phyloP scores from a whole-genome alignment of 2,113 vertebrate genomes.

The Lynx canadensis region DNA sequence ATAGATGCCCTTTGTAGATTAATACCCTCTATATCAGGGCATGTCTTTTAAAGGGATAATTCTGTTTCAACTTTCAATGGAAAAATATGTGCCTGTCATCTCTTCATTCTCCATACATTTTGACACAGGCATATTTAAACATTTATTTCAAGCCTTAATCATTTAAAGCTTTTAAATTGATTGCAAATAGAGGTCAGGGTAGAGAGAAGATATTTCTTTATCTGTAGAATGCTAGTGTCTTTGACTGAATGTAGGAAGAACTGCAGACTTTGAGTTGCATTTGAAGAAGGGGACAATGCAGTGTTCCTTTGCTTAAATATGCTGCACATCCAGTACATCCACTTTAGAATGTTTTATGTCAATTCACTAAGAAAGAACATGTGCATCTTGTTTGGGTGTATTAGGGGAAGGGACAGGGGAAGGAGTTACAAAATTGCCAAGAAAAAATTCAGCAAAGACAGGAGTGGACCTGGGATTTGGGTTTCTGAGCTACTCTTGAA shows the following conservation, averaged over 20 bases:
- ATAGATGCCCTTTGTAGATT: slow-evolving; percentile 46
- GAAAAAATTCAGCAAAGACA: not conserved
- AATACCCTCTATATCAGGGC: not conserved
- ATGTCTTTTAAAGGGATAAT: slow-evolving; percentile 58
- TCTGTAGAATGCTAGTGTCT: slow-evolving; percentile 72
- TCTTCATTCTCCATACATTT: slow-evolving; percentile 77
- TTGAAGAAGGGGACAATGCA: slow-evolving; percentile 69
- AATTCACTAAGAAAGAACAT: not conserved
- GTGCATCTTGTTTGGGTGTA: not conserved
- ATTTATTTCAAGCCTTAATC: slow-evolving; percentile 81
- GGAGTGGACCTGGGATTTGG: not conserved
- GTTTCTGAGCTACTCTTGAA: not conserved
- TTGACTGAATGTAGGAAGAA: not conserved
- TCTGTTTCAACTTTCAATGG: slow-evolving; percentile 59
- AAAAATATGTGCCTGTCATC: slow-evolving; percentile 60
- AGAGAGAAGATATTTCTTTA: slow-evolving; percentile 66
- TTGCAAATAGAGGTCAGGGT: slow-evolving; percentile 79
- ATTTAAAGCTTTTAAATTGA: slow-evolving; percentile 81
- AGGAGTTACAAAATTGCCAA: not conserved
- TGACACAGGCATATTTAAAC: slow-evolving; percentile 75
- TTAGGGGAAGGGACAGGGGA: accelerated
- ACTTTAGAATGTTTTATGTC: slow-evolving; percentile 54
- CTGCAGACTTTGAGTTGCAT: slow-evolving; percentile 58
- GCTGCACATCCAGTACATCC: slow-evolving; percentile 30
- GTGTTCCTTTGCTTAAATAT: not conserved